These are phyloP conservation scores for Coregonus suidteri DNA, from an alignment of 2,797 vertebrate species.

Conservation along the genomic window DNA sequence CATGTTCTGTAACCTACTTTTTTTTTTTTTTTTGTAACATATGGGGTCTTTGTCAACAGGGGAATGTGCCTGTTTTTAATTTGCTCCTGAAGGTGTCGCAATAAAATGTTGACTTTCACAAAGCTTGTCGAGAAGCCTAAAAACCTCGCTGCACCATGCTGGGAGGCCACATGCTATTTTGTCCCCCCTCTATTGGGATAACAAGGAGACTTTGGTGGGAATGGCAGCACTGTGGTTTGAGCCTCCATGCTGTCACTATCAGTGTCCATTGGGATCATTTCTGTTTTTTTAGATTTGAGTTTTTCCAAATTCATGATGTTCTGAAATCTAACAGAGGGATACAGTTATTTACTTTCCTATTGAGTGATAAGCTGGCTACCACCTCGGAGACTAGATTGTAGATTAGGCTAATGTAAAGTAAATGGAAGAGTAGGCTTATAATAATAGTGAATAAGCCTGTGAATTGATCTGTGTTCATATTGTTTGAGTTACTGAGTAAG, in stretches of 20 bases:
- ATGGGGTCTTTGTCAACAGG: slow-evolving; percentile 9
- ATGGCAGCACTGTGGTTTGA: neutral
- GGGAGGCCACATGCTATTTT: slow-evolving; percentile 16
- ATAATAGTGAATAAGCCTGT: neutral
- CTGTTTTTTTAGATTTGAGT: neutral
- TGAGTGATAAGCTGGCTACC: neutral
- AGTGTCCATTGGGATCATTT: neutral
- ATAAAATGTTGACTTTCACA: slow-evolving; percentile 14
- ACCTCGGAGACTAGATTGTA: neutral
- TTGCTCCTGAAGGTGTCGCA: slow-evolving; percentile 9
- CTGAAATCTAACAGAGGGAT: neutral
- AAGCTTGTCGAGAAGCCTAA: slow-evolving; percentile 25
- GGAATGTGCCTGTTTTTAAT: slow-evolving; percentile 7
- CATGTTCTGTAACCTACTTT: neutral
- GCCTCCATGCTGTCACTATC: slow-evolving; percentile 10
- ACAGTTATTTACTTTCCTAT: neutral
- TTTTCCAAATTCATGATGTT: neutral
- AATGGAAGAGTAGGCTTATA: neutral
- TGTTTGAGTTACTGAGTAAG: neutral
- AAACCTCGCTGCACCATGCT: neutral
- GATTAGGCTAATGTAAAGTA: neutral
- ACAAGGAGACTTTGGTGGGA: slow-evolving; percentile 12
- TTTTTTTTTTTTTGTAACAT: neutral
- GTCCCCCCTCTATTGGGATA: slow-evolving; percentile 3
- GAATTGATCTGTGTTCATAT: neutral